Evolutionary conservation across 2,888 invertebrate species (phyloP).

Genomic region (Harpalus rubripes): DNA sequence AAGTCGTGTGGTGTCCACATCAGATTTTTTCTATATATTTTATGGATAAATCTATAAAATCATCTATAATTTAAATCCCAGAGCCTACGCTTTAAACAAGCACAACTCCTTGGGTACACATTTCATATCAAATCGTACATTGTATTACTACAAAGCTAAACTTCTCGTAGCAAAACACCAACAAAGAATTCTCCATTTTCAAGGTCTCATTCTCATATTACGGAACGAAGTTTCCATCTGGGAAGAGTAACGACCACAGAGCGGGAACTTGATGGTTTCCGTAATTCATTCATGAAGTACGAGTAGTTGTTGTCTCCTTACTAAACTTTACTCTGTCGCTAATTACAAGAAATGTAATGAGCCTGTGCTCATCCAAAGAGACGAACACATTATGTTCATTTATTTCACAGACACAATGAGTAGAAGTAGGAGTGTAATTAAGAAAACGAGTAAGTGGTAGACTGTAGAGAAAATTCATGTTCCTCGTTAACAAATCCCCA

Average conservation of each 20-base stretch:
- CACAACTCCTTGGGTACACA: too few species aligned
- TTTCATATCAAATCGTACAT: too few species aligned
- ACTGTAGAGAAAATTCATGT: background rate
- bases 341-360: conserved; percentile 36
- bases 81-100: too few species aligned
- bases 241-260: background rate
- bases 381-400: background rate
- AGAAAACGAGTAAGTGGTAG: background rate
- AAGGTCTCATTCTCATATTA: background rate
- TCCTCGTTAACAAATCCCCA: background rate
- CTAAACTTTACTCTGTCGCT: conserved; percentile 29
- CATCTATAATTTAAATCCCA: too few species aligned
- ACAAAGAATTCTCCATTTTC: background rate
- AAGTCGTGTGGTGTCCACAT: too few species aligned
- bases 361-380: background rate
- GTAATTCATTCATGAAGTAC: conserved; percentile 37
- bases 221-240: background rate
- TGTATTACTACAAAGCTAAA: background rate
- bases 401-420: conserved; percentile 54
- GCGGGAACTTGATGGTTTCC: conserved; percentile 30
- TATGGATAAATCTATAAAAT: too few species aligned
- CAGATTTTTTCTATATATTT: too few species aligned
- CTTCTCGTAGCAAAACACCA: background rate
- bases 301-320: conserved; percentile 12
- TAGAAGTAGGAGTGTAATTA: conserved; percentile 70